Evolutionary conservation across 1,140 invertebrate genomes (phyloP), one percentile per base, ranked within the genome.

Genomic region (Meloidogyne exigua): DNA sequence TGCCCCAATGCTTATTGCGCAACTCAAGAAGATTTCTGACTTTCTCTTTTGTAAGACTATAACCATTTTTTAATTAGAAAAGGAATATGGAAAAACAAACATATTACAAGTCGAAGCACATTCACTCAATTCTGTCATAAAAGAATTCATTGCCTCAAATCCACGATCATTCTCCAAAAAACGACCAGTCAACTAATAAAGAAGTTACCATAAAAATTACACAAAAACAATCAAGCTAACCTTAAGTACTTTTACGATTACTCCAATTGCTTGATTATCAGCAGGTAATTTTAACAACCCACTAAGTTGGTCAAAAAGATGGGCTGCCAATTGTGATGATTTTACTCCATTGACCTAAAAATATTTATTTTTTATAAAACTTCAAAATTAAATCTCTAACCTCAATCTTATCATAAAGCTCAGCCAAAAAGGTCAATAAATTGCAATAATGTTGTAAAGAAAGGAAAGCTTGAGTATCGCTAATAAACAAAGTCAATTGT

Each of bases 1-100:
- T 63, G 15, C 77, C 76, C 76, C 76, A 78, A 13, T 78, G 63
- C 13, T 79, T 79, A 5, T 79, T 75, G 13, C 76, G 75, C 74
- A 78, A 62, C 42, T 15, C 32, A n/a, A 76, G 36, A 36, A 78
- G 64, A 42, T 77, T 39, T 15, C 74, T 42, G 18, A 77, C 71
- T 23, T 78, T 78, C 21, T 78, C 28, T 70, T 76, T 78, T 12
- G 49, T 75, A 18, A 63, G 18, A 18, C 70, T 75, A 18, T 13
- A 76, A 32, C 2, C 28, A 76, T 4, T 5, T 13, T 28, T 44
- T 39, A 39, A 39, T 9, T 9, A 39, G 10, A 39, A 39, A 39
- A 9, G 4, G 10, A 39, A 9, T 10, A 39, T 7, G 10, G 36
- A 39, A 39, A 39, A 39, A 39, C 36, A 10, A 10, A 39, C 36